Evolutionary conservation across 2,113 vertebrate genomes (phyloP).

Genomic region (Corythornis vintsioides): DNA sequence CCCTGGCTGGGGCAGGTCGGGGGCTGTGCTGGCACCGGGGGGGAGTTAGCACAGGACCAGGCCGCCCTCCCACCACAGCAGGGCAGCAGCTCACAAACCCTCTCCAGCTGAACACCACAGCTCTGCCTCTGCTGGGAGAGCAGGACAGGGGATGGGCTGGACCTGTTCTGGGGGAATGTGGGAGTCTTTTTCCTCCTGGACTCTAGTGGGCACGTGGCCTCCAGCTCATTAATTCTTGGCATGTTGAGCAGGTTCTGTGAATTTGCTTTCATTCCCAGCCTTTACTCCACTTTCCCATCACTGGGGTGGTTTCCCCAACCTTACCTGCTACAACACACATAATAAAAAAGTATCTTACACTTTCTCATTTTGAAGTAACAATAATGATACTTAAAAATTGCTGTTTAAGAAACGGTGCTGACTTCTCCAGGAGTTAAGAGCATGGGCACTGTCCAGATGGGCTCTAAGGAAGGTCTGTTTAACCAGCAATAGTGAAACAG

Average conservation of each 20-base stretch:
- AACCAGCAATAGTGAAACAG: neutral
- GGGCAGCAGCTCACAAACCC: neutral
- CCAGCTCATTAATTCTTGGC: neutral
- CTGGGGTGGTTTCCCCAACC: neutral
- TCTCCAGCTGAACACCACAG: accelerated
- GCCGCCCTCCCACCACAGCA: too few species aligned
- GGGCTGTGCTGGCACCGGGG: accelerated
- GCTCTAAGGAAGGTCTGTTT: neutral
- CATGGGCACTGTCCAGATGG: neutral
- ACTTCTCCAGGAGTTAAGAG: neutral
- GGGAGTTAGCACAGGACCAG: accelerated
- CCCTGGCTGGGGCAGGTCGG: accelerated
- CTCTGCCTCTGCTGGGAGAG: neutral
- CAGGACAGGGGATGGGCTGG: too few species aligned
- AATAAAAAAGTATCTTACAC: neutral
- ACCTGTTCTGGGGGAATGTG: accelerated
- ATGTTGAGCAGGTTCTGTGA: neutral
- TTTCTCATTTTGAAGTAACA: neutral
- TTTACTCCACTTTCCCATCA: neutral
- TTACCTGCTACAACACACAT: neutral
- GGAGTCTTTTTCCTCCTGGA: too few species aligned
- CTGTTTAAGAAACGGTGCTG: neutral
- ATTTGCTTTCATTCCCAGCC: neutral
- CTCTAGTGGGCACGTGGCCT: neutral
- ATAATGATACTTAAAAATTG: neutral